phyloP scores from a whole-genome alignment of 2,888 invertebrate species.

The Pharmacophagus antenor region DNA sequence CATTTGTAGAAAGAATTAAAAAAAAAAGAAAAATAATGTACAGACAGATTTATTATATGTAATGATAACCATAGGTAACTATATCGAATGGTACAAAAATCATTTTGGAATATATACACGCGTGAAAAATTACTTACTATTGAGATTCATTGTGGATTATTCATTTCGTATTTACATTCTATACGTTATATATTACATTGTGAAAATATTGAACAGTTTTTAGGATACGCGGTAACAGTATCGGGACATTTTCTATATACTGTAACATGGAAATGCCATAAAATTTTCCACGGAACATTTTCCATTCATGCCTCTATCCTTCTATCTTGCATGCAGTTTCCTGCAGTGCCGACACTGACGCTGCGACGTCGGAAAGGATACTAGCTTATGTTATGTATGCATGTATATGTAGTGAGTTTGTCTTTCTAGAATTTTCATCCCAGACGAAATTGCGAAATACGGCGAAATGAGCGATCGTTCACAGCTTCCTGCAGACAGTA shows the following conservation, averaged over 20 bases:
- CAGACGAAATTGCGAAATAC: conserved; percentile 14
- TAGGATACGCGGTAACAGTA: neutral
- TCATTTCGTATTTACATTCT: too few species aligned
- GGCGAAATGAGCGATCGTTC: conserved; percentile 25
- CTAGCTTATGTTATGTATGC: conserved; percentile 14
- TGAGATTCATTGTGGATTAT: too few species aligned
- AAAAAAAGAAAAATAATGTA: too few species aligned
- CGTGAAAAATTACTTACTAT: too few species aligned
- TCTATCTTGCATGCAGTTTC: conserved; percentile 7
- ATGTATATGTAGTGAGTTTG: conserved; percentile 15
- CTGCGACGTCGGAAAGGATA: conserved; percentile 9
- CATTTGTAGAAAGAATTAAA: too few species aligned
- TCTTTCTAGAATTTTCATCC: conserved; percentile 9
- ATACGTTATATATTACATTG: too few species aligned
- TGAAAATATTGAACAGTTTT: neutral
- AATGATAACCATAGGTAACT: too few species aligned
- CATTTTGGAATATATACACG: too few species aligned
- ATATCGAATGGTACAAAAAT: too few species aligned
- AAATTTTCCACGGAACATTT: conserved; percentile 12
- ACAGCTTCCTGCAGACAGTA: conserved; percentile 4
- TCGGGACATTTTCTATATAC: neutral
- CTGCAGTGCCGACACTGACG: neutral
- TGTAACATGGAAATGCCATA: neutral
- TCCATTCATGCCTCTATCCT: conserved; percentile 6
- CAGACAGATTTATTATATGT: too few species aligned